Evolutionary conservation across 2,888 invertebrate genomes (phyloP), one percentile per base, ranked within the genome.

Genomic region (Aspidiotus rigidus): DNA sequence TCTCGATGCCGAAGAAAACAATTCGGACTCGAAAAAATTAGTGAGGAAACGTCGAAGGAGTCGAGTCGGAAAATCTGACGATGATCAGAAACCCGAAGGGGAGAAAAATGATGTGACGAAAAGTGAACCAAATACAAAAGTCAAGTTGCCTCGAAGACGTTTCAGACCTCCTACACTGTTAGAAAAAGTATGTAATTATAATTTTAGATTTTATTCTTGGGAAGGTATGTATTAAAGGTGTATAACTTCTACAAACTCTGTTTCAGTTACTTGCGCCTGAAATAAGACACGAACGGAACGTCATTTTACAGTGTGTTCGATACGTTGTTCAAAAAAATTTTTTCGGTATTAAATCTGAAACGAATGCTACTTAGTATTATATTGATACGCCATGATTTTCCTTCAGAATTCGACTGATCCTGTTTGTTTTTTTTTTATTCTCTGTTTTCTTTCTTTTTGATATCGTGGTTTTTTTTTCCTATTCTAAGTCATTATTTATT

Each of bases 281-380:
- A 77, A 90, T 95, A 73, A 81, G 86, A 72, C 88, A 89, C 74
- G 95, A 95, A 79, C 82, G 94, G 66, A 95, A 94, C 79, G 81
- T 89, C 61, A 82, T 95, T 63, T 81, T 93, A 42, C 94, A 95
- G 77, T 94, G 93, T 80, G 84, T 94, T 49, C 85, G 89, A 73
- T 85, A 86, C 80, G 85, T 93, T 63, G 85, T 88, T 42, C 82
- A 85, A 72, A 87, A 88, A 74, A 85, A 90, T 74, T 93, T 86
- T 78, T 90, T 92, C 79, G 82, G 54, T 39, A 17, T 16, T 39
- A 17, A 49, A 28, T 28, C 28, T 5, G 5, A 28, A 3, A 28
- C 28, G 28, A 28, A 28, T 28, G 28, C 28, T 28, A 28, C 28
- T 1, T 28, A 28, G 28, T 28, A 28, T 28, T 28, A 28, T 28